A percentile compares a stretch with the other conserved stretches of the same genome.
These are phyloP conservation scores for Antennarius striatus DNA, from an alignment of 2,113 vertebrate genomes.

Conservation along the genomic window DNA sequence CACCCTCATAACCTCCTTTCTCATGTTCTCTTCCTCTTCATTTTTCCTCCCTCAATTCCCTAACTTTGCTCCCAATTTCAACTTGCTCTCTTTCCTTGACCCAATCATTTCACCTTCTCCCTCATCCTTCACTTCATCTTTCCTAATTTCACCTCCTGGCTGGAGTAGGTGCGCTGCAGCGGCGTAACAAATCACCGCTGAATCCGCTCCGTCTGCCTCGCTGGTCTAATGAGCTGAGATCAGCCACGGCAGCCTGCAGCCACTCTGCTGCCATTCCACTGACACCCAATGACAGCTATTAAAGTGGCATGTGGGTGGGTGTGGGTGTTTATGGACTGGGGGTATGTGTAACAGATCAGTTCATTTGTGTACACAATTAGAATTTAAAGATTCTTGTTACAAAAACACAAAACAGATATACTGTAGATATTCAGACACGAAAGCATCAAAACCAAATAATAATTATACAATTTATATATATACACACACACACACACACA, in stretches of 20 bases:
- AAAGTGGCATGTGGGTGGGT: slow-evolving; percentile 23
- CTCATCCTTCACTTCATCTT: slow-evolving; percentile 48
- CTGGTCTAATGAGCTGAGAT: slow-evolving; percentile 69
- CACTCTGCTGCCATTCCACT: slow-evolving; percentile 51
- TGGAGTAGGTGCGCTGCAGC: slow-evolving; percentile 24
- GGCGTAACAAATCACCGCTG: slow-evolving; percentile 58
- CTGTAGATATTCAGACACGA: too few species aligned
- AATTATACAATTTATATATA: too few species aligned
- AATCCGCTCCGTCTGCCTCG: slow-evolving; percentile 60
- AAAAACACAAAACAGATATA: too few species aligned
- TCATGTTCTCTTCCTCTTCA: neutral
- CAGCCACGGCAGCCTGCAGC: slow-evolving; percentile 49
- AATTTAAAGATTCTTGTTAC: too few species aligned
- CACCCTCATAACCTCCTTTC: neutral
- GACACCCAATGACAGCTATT: slow-evolving; percentile 45
- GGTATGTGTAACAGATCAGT: neutral
- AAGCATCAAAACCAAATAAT: too few species aligned
- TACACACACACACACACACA: too few species aligned
- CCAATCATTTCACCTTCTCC: slow-evolving; percentile 22
- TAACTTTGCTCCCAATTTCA: slow-evolving; percentile 28
- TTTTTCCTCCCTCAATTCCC: neutral
- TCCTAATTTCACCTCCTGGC: slow-evolving; percentile 53
- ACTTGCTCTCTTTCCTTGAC: slow-evolving; percentile 9
- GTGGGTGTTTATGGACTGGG: neutral
- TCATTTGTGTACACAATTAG: too few species aligned